Evolutionary conservation across 2,888 invertebrate species (phyloP).

Genomic region (Diaperis boleti): DNA sequence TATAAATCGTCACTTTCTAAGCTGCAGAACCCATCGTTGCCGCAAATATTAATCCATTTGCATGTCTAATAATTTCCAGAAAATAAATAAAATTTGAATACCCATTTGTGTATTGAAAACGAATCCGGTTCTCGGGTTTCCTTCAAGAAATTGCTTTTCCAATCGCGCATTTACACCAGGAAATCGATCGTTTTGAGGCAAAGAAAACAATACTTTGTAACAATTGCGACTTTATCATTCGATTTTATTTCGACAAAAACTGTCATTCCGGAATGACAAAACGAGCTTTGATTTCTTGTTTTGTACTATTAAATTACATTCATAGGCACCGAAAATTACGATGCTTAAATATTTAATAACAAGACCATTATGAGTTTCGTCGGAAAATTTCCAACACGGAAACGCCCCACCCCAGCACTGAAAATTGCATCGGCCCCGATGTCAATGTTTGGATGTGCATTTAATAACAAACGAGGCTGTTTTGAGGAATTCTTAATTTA

Average conservation of each 20-base stretch:
- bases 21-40: background rate
- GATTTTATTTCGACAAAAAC: background rate
- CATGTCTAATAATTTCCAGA: too few species aligned
- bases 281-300: too few species aligned
- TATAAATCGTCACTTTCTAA: background rate
- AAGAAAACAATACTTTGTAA: slow-evolving; percentile 16
- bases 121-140: slow-evolving; percentile 25
- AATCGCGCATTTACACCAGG: slow-evolving; percentile 20
- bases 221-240: slow-evolving; percentile 13
- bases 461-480: too few species aligned
- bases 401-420: background rate
- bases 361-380: slow-evolving; percentile 20
- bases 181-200: slow-evolving; percentile 20
- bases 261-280: too few species aligned
- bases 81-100: too few species aligned
- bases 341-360: too few species aligned
- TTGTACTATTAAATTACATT: too few species aligned
- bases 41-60: background rate
- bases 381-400: slow-evolving; percentile 20
- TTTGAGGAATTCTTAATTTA: too few species aligned
- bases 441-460: too few species aligned
- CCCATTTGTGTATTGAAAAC: slow-evolving; percentile 22
- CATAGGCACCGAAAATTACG: too few species aligned
- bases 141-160: slow-evolving; percentile 23
- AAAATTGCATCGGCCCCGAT: too few species aligned